Evolutionary conservation across 2,113 vertebrate species (phyloP).

Genomic region (Taxidea taxus): DNA sequence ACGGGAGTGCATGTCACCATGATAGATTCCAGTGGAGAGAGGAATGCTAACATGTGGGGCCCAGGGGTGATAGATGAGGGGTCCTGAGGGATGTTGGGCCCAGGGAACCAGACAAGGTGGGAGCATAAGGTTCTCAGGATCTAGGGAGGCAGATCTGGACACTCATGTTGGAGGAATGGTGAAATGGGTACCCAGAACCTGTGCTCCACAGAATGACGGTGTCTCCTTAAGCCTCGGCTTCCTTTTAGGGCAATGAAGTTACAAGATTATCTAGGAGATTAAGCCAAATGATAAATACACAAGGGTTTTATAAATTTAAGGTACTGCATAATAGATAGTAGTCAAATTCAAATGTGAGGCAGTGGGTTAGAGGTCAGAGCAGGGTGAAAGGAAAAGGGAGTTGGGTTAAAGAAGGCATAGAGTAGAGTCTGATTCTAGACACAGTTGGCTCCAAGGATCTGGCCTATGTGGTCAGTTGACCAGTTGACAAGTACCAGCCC

Average conservation of each 20-base stretch:
- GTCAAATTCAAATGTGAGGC: not conserved
- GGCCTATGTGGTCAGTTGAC: not conserved
- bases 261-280: not conserved
- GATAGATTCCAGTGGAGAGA: not conserved
- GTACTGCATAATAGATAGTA: not conserved
- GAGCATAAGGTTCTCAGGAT: rapidly evolving
- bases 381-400: rapidly evolving
- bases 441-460: not conserved
- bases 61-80: not conserved
- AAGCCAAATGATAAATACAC: not conserved
- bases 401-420: not conserved
- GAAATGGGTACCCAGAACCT: not conserved
- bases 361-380: not conserved
- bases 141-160: not conserved
- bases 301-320: not conserved
- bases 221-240: not conserved
- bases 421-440: not conserved
- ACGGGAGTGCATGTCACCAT: not conserved
- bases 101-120: not conserved
- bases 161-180: rapidly evolving
- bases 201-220: not conserved
- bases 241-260: not conserved
- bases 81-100: no score
- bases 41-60: not conserved
- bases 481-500: not conserved